phyloP scores from a whole-genome alignment of 1,140 invertebrate species.

The Anadara kagoshimensis region DNA sequence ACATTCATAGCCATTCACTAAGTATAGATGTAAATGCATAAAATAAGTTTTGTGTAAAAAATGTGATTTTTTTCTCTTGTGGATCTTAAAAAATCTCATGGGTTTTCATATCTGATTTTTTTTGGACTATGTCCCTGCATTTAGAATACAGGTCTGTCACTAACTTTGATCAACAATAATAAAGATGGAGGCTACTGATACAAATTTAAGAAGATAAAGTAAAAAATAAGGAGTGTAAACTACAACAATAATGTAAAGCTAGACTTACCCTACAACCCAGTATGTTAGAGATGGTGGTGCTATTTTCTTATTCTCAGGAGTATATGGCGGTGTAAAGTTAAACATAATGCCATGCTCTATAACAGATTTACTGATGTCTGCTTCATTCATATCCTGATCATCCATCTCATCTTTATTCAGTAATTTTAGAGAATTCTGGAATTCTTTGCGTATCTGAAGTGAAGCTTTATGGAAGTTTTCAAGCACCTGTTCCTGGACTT shows the following conservation, averaged over 20 bases:
- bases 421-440: constrained; percentile 43
- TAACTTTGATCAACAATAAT: neutral
- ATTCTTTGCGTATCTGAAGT: constrained; percentile 64
- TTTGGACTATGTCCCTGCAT: neutral
- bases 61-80: too few species aligned
- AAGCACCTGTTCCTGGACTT: constrained; percentile 61
- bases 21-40: too few species aligned
- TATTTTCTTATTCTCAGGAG: constrained; percentile 51
- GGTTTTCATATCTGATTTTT: neutral
- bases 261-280: constrained; percentile 73
- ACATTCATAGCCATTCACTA: too few species aligned
- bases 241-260: neutral
- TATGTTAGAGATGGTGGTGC: constrained; percentile 53
- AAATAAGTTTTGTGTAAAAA: too few species aligned
- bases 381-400: too few species aligned
- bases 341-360: constrained; percentile 71
- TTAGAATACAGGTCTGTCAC: neutral
- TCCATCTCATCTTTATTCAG: neutral
- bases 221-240: neutral
- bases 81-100: neutral
- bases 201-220: neutral
- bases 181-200: neutral
- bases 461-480: constrained; percentile 68
- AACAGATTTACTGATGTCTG: constrained; percentile 18
- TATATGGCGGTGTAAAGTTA: constrained; percentile 47